Percentiles rank a stretch among this genome's conserved stretches.
Evolutionary conservation across 2,113 vertebrate genomes (phyloP).

Genomic region (Hystrix brachyura): DNA sequence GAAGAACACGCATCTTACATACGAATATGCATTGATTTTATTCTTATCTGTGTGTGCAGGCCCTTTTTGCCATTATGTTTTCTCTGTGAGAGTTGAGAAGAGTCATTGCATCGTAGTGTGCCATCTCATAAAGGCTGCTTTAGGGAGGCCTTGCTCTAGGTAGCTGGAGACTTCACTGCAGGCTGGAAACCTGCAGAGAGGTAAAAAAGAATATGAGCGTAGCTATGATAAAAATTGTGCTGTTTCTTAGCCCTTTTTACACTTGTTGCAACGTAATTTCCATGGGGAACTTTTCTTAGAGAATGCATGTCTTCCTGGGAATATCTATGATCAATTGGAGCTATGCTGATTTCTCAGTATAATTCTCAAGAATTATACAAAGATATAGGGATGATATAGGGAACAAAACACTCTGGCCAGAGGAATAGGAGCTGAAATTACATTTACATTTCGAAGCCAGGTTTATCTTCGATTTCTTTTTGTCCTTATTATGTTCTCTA

Average conservation of each 20-base stretch:
- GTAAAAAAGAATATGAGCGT: background rate
- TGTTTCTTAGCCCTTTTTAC: background rate
- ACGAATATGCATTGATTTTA: slow-evolving; percentile 34
- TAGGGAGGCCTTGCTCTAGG: background rate
- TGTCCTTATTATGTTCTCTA: background rate
- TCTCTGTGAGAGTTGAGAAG: slow-evolving; percentile 8
- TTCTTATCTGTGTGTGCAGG: slow-evolving; percentile 16
- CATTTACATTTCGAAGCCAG: background rate
- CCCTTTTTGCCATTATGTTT: background rate
- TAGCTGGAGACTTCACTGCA: slow-evolving; percentile 10
- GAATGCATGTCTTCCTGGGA: background rate
- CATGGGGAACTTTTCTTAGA: slow-evolving; percentile 40
- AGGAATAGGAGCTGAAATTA: background rate
- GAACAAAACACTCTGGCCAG: background rate
- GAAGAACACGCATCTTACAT: background rate
- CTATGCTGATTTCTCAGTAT: background rate
- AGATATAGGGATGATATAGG: background rate
- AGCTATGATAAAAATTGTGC: background rate
- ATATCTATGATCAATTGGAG: background rate
- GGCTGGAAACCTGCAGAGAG: background rate
- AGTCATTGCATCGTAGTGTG: background rate
- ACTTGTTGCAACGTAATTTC: slow-evolving; percentile 46
- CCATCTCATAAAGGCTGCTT: background rate
- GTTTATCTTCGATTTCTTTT: slow-evolving; percentile 13
- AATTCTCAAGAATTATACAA: background rate